Evolutionary conservation across 2,113 vertebrate species (phyloP).

Genomic region (Brachirus orientalis): DNA sequence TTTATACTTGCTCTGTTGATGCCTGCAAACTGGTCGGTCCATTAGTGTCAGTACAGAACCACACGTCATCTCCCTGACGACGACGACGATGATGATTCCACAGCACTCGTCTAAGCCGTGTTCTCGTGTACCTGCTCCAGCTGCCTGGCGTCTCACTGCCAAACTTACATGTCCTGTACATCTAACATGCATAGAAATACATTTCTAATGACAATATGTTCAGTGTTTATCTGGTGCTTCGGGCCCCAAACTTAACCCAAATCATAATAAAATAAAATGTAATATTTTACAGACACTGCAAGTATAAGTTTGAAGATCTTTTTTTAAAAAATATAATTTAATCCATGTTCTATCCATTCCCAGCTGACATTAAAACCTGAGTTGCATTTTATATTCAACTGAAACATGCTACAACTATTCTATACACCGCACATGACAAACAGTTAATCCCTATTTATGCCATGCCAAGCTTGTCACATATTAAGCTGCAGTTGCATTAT

Average conservation of each 20-base stretch:
- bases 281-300: slow-evolving; percentile 27
- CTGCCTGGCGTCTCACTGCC: too few relatives aligned
- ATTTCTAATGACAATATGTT: slow-evolving; percentile 10
- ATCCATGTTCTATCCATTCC: slow-evolving; percentile 66
- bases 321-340: slow-evolving; percentile 38
- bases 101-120: too few relatives aligned
- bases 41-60: too few relatives aligned
- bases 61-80: too few relatives aligned
- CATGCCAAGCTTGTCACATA: slow-evolving; percentile 64
- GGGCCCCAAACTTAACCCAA: slow-evolving; percentile 14
- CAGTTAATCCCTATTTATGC: slow-evolving; percentile 80
- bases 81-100: too few relatives aligned
- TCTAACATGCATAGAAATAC: too few relatives aligned
- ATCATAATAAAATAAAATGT: slow-evolving; percentile 11
- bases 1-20: too few relatives aligned
- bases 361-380: slow-evolving; percentile 69
- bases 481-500: slow-evolving; percentile 76
- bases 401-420: slow-evolving; percentile 69
- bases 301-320: slow-evolving; percentile 70
- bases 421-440: slow-evolving; percentile 71
- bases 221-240: slow-evolving; percentile 53
- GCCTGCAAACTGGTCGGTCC: too few relatives aligned
- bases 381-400: slow-evolving; percentile 71
- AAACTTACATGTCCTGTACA: too few relatives aligned
- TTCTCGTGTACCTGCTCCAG: too few relatives aligned